Percentiles rank a stretch among this genome's conserved stretches.
These are phyloP conservation scores for Bos indicus DNA, from an alignment of 2,113 vertebrate genomes.

Conservation along the genomic window DNA sequence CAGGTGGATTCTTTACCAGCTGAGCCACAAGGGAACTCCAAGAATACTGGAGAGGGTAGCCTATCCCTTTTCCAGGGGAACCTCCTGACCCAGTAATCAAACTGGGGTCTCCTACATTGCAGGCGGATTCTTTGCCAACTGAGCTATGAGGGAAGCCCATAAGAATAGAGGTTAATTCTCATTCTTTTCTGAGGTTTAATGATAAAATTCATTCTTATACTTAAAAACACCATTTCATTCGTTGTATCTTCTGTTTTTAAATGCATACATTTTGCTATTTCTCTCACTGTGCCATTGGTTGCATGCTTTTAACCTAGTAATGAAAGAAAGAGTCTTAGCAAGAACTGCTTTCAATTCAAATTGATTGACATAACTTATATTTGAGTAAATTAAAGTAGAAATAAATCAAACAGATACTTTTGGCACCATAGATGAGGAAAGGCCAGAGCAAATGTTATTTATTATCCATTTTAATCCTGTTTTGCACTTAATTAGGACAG, in stretches of 20 bases:
- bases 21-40: background rate
- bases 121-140: background rate
- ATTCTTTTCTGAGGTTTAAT: background rate
- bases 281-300: background rate
- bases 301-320: background rate
- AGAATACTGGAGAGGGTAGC: background rate
- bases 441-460: slow-evolving; percentile 42
- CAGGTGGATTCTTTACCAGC: background rate
- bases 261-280: background rate
- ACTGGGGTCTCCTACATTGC: background rate
- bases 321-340: background rate
- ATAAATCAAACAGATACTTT: background rate
- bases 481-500: slow-evolving; percentile 63
- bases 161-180: background rate
- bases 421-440: background rate
- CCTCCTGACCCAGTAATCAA: background rate
- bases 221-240: background rate
- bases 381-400: slow-evolving; percentile 6
- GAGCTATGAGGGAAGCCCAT: background rate
- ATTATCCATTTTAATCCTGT: slow-evolving; percentile 53
- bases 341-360: background rate
- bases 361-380: slow-evolving; percentile 13
- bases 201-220: background rate
- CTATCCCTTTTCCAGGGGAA: background rate
- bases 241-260: background rate